Base-by-base conservation (phyloP, 2,888 invertebrate species). In the Apoderus coryli region DNA sequence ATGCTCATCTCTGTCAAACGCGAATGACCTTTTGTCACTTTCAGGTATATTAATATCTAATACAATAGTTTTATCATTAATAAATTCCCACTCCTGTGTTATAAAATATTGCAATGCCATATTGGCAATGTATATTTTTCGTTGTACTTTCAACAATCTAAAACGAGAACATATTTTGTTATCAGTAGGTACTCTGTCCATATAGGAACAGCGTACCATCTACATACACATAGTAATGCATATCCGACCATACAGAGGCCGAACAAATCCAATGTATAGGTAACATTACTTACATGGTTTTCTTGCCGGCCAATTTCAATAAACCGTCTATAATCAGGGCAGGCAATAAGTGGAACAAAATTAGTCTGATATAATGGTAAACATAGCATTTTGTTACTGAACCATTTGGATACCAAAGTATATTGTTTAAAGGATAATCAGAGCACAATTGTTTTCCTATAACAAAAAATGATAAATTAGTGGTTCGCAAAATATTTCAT, bases 91-190 rank as follows among this genome's bases (percentile, higher is more conserved):
- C 40, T 79, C 68, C 44, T 78, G 72, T 1, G 63, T 65, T 2
- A 78, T 64, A 49, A 86, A 92, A 52, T 77, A 78, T 9, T 68
- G 61, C 2, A 92, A 52, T 0, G 78, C 78, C 31, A 63, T 60
- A 46, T 77, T 75, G 0, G 86, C 77, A 12, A 67, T 68, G 54
- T 76, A 86, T 27, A 92, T 75, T 42, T 74, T 74, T n/a, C 77
- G 65, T 50, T 90, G 89, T 14, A 89, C 50, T 54, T 69, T 76
- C 6, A 85, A 56, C 35, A 90, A 61, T 59, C 89, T 90, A 50
- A 22, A 51, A 50, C 34, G 25, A 23, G 16, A 26, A 2, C 14
- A 9, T 7, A n/a, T n/a, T n/a, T n/a, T n/a, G 19, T 19, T 7
- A 19, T 7, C 19, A n/a, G 19, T 19, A 19, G 19, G 19, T 19